These are phyloP conservation scores for Clepsis dumicolana DNA, from an alignment of 2,888 invertebrate species.

Conservation along the genomic window DNA sequence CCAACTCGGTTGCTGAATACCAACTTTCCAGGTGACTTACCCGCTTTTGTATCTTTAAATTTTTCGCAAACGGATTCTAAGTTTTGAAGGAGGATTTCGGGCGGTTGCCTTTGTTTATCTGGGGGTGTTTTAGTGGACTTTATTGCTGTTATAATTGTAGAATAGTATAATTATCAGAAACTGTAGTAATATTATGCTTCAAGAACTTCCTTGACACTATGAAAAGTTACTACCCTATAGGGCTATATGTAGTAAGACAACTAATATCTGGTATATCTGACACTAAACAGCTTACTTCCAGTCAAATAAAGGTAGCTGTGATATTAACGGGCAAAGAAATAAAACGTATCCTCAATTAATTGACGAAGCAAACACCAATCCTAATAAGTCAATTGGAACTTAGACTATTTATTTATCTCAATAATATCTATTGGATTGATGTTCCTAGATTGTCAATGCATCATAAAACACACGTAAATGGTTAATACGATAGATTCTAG, in stretches of 20 bases:
- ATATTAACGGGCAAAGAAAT: background rate
- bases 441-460: constrained; percentile 33
- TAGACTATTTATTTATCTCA: constrained; percentile 12
- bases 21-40: constrained; percentile 79
- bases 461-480: constrained; percentile 47
- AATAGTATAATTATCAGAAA: background rate
- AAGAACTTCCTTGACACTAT: no score
- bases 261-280: no score
- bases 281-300: background rate
- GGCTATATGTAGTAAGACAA: no score
- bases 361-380: constrained; percentile 9
- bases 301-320: background rate
- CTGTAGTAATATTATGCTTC: no score
- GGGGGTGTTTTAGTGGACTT: background rate
- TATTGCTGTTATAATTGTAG: background rate
- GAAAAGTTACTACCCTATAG: no score
- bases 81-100: constrained; percentile 63
- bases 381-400: constrained; percentile 16
- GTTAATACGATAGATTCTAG: constrained; percentile 53
- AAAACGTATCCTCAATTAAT: constrained; percentile 18
- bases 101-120: constrained; percentile 51
- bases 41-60: constrained; percentile 62
- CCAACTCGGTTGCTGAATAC: constrained; percentile 79
- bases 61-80: constrained; percentile 72
- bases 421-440: constrained; percentile 28